Conservation (phyloP, 2,113 vertebrate species). For the Pampusana beccarii region DNA sequence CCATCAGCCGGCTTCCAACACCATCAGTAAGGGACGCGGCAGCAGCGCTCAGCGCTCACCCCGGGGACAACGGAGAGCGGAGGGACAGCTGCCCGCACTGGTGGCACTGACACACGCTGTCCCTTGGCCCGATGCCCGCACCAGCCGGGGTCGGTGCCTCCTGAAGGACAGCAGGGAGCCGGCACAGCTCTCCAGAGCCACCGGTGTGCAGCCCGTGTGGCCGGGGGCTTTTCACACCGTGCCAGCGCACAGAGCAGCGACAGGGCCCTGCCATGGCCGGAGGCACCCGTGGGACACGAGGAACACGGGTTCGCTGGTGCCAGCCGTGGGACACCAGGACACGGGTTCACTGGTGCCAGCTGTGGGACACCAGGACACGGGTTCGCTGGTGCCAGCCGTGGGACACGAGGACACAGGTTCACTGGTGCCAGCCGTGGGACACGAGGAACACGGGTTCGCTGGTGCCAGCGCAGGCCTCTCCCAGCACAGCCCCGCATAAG, state of each 20-base stretch:
- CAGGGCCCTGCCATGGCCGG: background rate
- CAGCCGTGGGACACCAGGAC: too few relatives aligned
- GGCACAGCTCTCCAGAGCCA: background rate
- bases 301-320: too few relatives aligned
- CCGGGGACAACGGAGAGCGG: accelerated
- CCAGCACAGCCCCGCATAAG: background rate
- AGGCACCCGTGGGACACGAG: accelerated
- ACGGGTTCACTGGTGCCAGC: too few relatives aligned
- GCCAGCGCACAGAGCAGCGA: accelerated
- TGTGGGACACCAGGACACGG: too few relatives aligned
- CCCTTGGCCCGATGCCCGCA: too few relatives aligned
- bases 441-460: accelerated
- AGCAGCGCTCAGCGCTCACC: accelerated
- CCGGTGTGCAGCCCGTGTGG: accelerated
- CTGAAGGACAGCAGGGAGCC: background rate
- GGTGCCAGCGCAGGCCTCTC: background rate
- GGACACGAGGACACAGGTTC: accelerated
- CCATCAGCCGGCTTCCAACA: accelerated
- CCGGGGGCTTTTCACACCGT: background rate
- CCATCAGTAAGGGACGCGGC: accelerated
- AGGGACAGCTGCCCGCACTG: accelerated
- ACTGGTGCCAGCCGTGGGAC: too few relatives aligned
- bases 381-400: too few relatives aligned
- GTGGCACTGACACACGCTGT: too few relatives aligned
- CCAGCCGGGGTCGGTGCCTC: too few relatives aligned